Conservation (phyloP, 2,888 invertebrate genomes). For the Diadromus collaris region DNA sequence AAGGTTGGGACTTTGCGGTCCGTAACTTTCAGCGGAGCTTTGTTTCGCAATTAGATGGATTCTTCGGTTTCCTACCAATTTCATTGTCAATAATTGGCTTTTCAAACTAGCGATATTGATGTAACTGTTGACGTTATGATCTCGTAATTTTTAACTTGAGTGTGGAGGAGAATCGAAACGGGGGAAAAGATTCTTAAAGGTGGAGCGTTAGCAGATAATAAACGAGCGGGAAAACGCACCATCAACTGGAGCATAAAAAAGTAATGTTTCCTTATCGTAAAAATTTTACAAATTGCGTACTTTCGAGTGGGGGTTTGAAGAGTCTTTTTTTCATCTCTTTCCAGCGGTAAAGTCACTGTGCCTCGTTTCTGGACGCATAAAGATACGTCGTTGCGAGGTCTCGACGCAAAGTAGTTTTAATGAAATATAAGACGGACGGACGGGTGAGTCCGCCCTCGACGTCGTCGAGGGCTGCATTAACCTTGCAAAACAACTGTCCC, state of each 20-base stretch:
- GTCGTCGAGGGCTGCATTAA: too few species aligned
- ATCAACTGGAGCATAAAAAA: neutral
- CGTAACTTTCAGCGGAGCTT: neutral
- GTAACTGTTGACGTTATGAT: neutral
- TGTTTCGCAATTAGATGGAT: neutral
- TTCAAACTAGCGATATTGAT: neutral
- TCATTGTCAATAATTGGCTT: neutral
- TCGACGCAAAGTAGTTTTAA: too few species aligned
- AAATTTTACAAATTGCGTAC: constrained; percentile 4
- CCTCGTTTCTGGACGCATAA: constrained; percentile 10
- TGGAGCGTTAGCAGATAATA: neutral
- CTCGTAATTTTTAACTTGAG: neutral
- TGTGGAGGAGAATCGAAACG: neutral
- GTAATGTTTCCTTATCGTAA: neutral
- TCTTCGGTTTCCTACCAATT: neutral
- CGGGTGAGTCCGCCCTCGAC: too few species aligned
- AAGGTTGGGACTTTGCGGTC: neutral
- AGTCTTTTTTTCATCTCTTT: neutral
- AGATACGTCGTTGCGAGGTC: neutral
- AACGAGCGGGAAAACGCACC: neutral
- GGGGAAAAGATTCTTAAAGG: neutral
- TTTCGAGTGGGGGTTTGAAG: neutral
- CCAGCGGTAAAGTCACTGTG: neutral
- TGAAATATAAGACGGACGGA: too few species aligned
- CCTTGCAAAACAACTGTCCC: too few species aligned